Base-by-base conservation (phyloP, 2,888 invertebrate genomes). In the Eupithecia insigniata region DNA sequence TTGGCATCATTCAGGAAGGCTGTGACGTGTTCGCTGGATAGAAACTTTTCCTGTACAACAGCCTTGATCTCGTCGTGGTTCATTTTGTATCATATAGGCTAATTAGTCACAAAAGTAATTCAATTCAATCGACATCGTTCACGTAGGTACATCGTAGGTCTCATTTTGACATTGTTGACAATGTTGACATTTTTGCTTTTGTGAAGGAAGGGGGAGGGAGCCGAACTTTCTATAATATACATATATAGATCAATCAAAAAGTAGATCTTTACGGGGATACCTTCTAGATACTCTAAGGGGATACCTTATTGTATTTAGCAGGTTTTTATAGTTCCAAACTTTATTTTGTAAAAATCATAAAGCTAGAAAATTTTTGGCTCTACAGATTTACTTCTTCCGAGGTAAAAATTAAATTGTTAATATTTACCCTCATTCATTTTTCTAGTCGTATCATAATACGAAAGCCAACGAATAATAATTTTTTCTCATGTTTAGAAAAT, bases 41-140 rank as follows among this genome's bases (percentile, higher is more conserved):
- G 86, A 78, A 94, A 94, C 82, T 94, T 94, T 79, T 94, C 94
- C 81, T 94, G 94, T 72, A 93, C 92, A 77, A 94, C 92, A 67
- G 88, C 87, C 83, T 90, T 91, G 78, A 93, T 91, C 73, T 93
- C 93, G 74, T 93, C 93, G 86, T 92, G 90, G 87, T 93, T 93
- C 94, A 94, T 94, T 86, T 86, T 90, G 82, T 80, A 82, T 83
- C 71, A 80, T 66, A 76, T 79, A 80, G 80, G 81, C 75, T 81
- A 51, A 76, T 70, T 74, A 72, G 8, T 71, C 71, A 75, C 75
- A 72, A 73, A 76, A 77, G 14, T 22, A 60, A 68, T n/a, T 34
- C 46, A 68, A 78, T 71, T 77, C 70, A 76, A 73, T 75, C 82
- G 78, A 81, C 84, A 84, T 81, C 75, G 75, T 32, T 32, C n/a